Conservation (phyloP, 2,888 invertebrate species). For the Pterostichus niger region DNA sequence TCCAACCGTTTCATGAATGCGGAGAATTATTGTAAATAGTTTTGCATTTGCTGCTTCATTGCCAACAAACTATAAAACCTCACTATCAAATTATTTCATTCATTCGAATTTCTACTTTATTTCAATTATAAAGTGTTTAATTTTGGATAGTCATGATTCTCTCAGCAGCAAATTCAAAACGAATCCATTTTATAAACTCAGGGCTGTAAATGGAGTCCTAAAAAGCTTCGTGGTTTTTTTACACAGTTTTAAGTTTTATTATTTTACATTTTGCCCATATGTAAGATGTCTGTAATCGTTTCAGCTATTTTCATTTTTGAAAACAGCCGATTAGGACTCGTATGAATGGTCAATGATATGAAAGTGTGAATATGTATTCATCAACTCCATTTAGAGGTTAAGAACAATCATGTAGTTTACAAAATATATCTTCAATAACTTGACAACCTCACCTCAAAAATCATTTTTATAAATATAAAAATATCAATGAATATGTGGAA, state of each 20-base stretch:
- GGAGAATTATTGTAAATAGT: conserved; percentile 47
- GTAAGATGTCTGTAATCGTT: conserved; percentile 57
- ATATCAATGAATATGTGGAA: conserved; percentile 48
- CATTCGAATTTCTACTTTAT: conserved; percentile 43
- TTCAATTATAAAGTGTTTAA: conserved; percentile 29
- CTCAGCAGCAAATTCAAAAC: conserved; percentile 57
- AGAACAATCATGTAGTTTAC: conserved; percentile 58
- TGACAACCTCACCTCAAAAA: conserved; percentile 54
- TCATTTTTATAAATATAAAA: conserved; percentile 57
- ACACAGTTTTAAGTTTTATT: conserved; percentile 48
- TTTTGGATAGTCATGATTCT: conserved; percentile 20
- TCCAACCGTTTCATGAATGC: conserved; percentile 30
- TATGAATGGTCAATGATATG: conserved; percentile 60
- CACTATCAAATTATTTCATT: conserved; percentile 26
- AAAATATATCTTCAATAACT: conserved; percentile 56
- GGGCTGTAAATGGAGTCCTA: conserved; percentile 67
- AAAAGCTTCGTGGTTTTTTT: conserved; percentile 47
- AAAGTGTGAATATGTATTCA: conserved; percentile 59
- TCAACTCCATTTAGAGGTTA: conserved; percentile 56
- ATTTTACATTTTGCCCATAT: conserved; percentile 49
- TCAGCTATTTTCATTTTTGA: conserved; percentile 49
- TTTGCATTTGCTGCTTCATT: conserved; percentile 54
- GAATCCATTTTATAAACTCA: conserved; percentile 61
- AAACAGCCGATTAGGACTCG: conserved; percentile 62
- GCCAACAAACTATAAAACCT: background rate